Conservation (phyloP, 2,113 vertebrate genomes). For the Sarotherodon lohbergeri region DNA sequence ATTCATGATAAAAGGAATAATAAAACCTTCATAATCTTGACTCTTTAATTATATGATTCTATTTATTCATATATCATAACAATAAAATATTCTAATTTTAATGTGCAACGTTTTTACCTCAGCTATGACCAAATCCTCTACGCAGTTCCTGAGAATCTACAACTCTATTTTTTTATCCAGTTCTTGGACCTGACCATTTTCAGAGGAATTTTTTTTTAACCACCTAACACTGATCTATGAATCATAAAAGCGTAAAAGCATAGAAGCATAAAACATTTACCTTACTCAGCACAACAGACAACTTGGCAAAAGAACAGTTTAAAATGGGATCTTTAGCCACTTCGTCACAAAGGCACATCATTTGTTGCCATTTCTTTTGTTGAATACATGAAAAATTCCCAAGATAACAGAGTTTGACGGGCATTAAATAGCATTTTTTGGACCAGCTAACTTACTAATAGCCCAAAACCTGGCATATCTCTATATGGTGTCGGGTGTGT, state of each 20-base stretch:
- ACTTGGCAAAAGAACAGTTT: not conserved
- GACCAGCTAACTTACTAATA: not conserved
- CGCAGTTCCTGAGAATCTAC: not conserved
- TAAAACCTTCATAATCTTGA: not conserved
- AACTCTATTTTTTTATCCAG: not conserved
- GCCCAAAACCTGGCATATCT: not conserved
- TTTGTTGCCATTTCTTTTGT: not conserved
- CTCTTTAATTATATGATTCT: not conserved
- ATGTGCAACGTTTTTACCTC: not conserved
- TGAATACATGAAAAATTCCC: not conserved
- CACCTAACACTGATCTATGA: not conserved
- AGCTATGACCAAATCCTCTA: not conserved
- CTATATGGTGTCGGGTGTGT: not conserved
- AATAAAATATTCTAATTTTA: not conserved
- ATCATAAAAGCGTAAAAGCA: not conserved
- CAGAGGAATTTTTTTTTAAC: not conserved
- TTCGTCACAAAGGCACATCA: not conserved
- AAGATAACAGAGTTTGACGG: not conserved
- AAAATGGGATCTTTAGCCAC: not conserved
- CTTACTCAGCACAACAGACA: not conserved
- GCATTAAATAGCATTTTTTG: not conserved
- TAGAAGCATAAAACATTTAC: not conserved
- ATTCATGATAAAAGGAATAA: not conserved
- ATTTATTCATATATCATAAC: not conserved
- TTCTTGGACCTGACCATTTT: not conserved